These are phyloP conservation scores for Erpetoichthys calabaricus DNA, from an alignment of 2,797 vertebrate genomes.

Conservation along the genomic window DNA sequence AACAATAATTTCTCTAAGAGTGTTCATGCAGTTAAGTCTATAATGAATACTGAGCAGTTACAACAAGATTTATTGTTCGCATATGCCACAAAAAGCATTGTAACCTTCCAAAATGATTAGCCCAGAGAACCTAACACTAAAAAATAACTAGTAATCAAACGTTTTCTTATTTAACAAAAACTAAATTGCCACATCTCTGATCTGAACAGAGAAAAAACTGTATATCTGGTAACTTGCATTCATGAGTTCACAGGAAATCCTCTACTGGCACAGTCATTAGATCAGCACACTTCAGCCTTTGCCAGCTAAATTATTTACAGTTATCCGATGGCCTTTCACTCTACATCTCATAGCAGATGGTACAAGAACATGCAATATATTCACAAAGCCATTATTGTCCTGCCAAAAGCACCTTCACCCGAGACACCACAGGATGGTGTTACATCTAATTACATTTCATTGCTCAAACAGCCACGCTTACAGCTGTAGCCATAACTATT, in stretches of 20 bases:
- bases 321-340: conserved; percentile 27
- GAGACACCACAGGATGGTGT: conserved; percentile 33
- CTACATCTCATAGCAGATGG: conserved; percentile 32
- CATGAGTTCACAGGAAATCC: no score
- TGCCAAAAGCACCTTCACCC: conserved; percentile 34
- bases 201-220: no score
- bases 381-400: conserved; percentile 22
- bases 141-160: no score
- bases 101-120: no score
- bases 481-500: conserved; percentile 14
- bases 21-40: conserved; percentile 3
- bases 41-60: conserved; percentile 1
- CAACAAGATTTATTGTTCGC: not conserved
- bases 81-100: not conserved
- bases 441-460: conserved; percentile 47
- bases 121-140: no score
- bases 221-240: no score
- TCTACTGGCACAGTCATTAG: conserved; percentile 30
- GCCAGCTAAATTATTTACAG: conserved; percentile 42
- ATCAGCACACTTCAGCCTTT: conserved; percentile 35
- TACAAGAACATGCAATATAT: conserved; percentile 30
- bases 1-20: conserved; percentile 12
- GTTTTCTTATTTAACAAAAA: no score
- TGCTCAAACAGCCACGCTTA: conserved; percentile 32
- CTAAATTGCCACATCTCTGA: no score